These are phyloP conservation scores for Ibycter americanus DNA, from an alignment of 2,797 vertebrate genomes.

Conservation along the genomic window DNA sequence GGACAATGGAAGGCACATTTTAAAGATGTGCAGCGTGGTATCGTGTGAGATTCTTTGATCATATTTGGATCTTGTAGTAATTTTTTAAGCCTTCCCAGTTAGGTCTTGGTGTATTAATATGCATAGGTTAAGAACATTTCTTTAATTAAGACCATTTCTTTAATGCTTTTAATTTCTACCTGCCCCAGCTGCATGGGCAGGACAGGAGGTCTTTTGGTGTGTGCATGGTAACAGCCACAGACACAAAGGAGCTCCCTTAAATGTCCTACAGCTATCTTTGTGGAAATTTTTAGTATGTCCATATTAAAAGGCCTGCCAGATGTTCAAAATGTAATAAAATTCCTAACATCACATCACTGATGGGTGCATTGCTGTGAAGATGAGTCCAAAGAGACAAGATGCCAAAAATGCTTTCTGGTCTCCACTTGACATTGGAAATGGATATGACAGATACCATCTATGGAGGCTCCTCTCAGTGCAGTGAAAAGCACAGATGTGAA, in stretches of 20 bases:
- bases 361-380: slow-evolving; percentile 24
- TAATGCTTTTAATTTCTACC: not conserved
- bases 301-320: slow-evolving; percentile 20
- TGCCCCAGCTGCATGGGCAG: not conserved
- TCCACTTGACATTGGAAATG: not conserved
- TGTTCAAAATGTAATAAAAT: slow-evolving; percentile 17
- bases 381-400: not conserved
- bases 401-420: slow-evolving; percentile 6
- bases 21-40: not conserved
- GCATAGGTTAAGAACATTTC: not conserved
- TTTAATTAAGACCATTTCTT: not conserved
- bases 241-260: not conserved
- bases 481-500: not conserved
- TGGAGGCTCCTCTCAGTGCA: not conserved
- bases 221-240: not conserved
- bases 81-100: not conserved
- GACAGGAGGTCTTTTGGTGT: not conserved
- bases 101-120: not conserved
- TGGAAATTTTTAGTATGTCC: not conserved
- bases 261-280: not conserved
- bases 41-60: not conserved
- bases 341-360: not conserved
- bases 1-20: not conserved
- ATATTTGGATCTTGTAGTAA: not conserved
- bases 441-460: not conserved